phyloP scores from a whole-genome alignment of 2,888 invertebrate genomes.

The Ctena decussata region DNA sequence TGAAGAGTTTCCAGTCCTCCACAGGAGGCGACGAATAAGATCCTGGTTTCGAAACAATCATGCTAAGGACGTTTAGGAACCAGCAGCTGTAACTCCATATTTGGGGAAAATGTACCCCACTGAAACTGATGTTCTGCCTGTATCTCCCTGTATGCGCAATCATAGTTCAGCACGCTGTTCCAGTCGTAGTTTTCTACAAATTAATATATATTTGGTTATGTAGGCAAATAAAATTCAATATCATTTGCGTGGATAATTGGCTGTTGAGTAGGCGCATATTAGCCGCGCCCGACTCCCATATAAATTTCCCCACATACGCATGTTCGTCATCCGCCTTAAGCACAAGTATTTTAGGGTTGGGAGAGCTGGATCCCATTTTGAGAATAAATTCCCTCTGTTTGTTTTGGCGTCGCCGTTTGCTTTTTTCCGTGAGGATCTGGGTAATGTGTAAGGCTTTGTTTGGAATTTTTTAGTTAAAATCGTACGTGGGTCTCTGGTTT shows the following conservation, averaged over 20 bases:
- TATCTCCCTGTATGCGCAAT: slow-evolving; percentile 20
- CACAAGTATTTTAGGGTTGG: slow-evolving; percentile 9
- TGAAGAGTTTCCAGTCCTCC: background rate
- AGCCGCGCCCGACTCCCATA: slow-evolving; percentile 32
- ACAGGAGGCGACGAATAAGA: background rate
- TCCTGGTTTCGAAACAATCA: background rate
- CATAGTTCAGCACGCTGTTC: slow-evolving; percentile 36
- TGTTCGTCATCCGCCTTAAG: slow-evolving; percentile 20
- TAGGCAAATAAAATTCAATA: slow-evolving; percentile 26
- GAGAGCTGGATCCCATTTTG: too few relatives aligned
- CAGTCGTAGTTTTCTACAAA: slow-evolving; percentile 40
- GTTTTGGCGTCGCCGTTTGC: slow-evolving; percentile 23
- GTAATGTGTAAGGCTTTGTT: slow-evolving; percentile 31
- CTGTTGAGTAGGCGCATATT: slow-evolving; percentile 34
- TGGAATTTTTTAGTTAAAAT: slow-evolving; percentile 21
- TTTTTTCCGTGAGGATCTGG: slow-evolving; percentile 21
- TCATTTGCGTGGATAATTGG: background rate
- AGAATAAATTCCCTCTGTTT: too few relatives aligned
- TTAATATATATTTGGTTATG: slow-evolving; percentile 36
- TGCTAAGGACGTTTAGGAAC: background rate
- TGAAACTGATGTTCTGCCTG: background rate
- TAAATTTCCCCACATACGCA: slow-evolving; percentile 8
- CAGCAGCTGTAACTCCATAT: background rate
- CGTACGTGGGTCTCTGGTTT: slow-evolving; percentile 23
- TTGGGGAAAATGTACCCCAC: background rate